Base-by-base conservation (phyloP, 2,113 vertebrate species). In the Hippocampus barbouri region DNA sequence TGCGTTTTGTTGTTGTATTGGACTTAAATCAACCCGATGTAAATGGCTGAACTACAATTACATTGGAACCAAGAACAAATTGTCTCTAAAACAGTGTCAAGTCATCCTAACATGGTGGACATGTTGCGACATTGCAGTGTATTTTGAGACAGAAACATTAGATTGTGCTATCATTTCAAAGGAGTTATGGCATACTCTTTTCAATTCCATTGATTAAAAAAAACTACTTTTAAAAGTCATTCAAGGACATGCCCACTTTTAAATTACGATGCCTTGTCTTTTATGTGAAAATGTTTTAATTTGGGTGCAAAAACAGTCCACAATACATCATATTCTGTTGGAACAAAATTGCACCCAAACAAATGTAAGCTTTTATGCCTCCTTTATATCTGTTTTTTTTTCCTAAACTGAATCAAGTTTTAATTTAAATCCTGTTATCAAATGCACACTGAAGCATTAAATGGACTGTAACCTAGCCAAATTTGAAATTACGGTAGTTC, bases 1-100 rank as follows among this genome's bases (percentile, higher is more conserved):
- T 25, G n/a, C 25, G 63, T 7, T 66, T 45, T 66, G 12, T 66
- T 66, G 63, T 8, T 45, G 2, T 27, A 45, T 47, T 27, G 63
- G 63, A 66, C 21, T 23, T 6, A 41, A 64, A 64, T 65, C 62
- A 64, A 41, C 40, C 11, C 25, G n/a, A 43, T 65, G n/a, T 65
- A 65, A 65, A 61, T 34, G 7, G 59, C 59, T 34, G 59, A 61
- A 34, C 27, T 61, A 34, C 59, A 61, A 34, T 61, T 61, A 20
- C 27, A 16, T 30, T 34, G 8, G 59, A 61, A 2, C 59, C 59
- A 61, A 34, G 59, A 61, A 61, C 59, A 61, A 61, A 61, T 59
- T 59, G 56, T 59, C 56, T 59, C 25, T 30, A 59, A 41, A 65
- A 65, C 40, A 43, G 63, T 43, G 64, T 45, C 43, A 9, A 47